phyloP scores from a whole-genome alignment of 2,797 vertebrate species.

The Pitangus sulphuratus region DNA sequence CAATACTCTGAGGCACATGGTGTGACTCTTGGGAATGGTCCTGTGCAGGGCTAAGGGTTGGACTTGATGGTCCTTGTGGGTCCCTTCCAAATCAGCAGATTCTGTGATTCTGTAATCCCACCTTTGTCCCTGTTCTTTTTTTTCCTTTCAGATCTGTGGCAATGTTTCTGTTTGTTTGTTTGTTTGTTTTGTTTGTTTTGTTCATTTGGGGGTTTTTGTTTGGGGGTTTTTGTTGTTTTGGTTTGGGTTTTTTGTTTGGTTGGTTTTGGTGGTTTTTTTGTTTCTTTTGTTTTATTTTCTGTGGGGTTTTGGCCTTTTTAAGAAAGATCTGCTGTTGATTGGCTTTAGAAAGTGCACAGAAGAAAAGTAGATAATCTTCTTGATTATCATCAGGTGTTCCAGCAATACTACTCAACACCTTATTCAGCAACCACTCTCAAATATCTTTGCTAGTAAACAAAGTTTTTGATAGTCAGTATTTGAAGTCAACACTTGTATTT shows the following conservation, averaged over 20 bases:
- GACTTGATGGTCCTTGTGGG: neutral
- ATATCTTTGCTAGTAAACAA: neutral
- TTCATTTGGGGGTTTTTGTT: neutral
- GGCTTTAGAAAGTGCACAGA: neutral
- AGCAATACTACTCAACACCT: neutral
- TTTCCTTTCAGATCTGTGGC: neutral
- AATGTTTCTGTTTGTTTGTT: neutral
- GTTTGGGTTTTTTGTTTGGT: neutral
- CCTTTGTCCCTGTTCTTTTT: neutral
- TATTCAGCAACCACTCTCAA: neutral
- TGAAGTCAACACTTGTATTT: neutral
- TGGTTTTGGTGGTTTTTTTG: neutral
- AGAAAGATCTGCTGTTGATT: neutral
- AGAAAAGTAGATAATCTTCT: neutral
- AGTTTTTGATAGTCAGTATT: neutral
- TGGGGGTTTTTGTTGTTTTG: neutral
- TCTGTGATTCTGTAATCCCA: neutral
- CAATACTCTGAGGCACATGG: neutral
- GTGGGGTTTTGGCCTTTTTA: fast-evolving
- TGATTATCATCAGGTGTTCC: neutral
- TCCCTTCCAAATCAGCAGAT: neutral
- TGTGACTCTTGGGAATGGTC: neutral
- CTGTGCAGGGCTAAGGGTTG: neutral
- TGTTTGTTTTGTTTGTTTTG: neutral
- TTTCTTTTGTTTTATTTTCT: neutral